Conservation (phyloP, 2,797 vertebrate species). For the Galago senegalensis region DNA sequence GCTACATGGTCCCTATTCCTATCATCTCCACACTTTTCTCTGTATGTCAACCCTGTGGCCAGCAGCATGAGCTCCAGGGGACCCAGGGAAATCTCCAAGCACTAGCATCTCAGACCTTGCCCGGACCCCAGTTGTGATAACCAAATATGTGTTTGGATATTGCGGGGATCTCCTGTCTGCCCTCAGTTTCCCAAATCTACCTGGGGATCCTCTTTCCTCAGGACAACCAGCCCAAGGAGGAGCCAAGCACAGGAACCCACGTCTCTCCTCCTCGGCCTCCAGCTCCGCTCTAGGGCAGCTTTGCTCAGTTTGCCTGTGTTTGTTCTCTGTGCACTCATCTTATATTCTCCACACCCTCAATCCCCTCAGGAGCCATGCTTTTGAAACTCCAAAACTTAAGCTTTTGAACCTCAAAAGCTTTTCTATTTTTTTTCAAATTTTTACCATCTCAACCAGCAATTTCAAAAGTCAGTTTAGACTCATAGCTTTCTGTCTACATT, state of each 20-base stretch:
- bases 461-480: conserved; percentile 37
- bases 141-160: no score
- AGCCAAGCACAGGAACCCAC: not conserved
- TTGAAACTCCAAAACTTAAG: conserved; percentile 47
- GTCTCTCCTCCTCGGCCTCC: not conserved
- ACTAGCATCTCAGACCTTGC: no score
- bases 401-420: conserved; percentile 35
- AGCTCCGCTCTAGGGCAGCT: not conserved
- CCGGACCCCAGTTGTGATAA: no score
- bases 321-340: not conserved
- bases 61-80: no score
- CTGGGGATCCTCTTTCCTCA: not conserved
- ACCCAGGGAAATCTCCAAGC: no score
- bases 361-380: conserved; percentile 9
- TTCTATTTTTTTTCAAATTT: not conserved
- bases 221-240: not conserved
- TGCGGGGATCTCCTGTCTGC: not conserved
- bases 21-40: not conserved
- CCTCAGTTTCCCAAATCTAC: not conserved
- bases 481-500: conserved; percentile 1
- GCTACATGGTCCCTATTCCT: not conserved
- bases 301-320: not conserved
- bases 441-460: conserved; percentile 9
- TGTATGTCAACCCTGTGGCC: not conserved
- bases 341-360: not conserved